Base-by-base conservation (phyloP, 2,113 vertebrate species). In the Nyctibius bracteatus region DNA sequence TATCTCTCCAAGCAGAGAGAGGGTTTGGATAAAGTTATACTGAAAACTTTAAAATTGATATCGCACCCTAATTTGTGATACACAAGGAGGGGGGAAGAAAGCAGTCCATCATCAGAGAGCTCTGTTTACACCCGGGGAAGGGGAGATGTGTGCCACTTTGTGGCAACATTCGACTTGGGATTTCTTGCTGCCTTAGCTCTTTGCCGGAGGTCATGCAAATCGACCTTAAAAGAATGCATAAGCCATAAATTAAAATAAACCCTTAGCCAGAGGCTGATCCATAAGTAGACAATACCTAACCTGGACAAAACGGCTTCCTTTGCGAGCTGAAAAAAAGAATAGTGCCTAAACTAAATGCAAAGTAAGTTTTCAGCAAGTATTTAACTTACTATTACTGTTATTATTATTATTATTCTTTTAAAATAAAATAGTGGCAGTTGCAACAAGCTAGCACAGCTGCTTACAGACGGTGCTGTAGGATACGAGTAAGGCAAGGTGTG, bases 221-320 rank as follows among this genome's bases (percentile, higher is more conserved):
- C 98, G 99, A 99, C 99, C 99, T 98, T 98, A 98, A 97, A 99
- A 99, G 99, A 99, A 99, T 99, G 99, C 98, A 98, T 98, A 98
- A 99, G 98, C 98, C 98, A 98, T 99, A 99, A 99, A 99, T 99
- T 99, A 98, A 98, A 99, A 98, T 97, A 99, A 99, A 98, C 98
- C 98, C 98, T 98, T 98, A 98, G 96, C 97, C 97, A 97, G 97
- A 94, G 97, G 97, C 98, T 98, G 98, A 98, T 98, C 98, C 98
- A 98, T 99, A 98, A 98, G 98, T 97, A 98, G 98, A 98, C 98
- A 99, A 99, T 98, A 98, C 96, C 98, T 96, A 98, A 98, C 98
- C 98, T 98, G 98, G 98, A 98, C 98, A 98, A 98, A 98, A 98
- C 98, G 97, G 98, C 98, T 98, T 98, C 97, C 97, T 98, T 98